Base-by-base conservation (phyloP, 2,797 vertebrate species). In the Sylvia borin region DNA sequence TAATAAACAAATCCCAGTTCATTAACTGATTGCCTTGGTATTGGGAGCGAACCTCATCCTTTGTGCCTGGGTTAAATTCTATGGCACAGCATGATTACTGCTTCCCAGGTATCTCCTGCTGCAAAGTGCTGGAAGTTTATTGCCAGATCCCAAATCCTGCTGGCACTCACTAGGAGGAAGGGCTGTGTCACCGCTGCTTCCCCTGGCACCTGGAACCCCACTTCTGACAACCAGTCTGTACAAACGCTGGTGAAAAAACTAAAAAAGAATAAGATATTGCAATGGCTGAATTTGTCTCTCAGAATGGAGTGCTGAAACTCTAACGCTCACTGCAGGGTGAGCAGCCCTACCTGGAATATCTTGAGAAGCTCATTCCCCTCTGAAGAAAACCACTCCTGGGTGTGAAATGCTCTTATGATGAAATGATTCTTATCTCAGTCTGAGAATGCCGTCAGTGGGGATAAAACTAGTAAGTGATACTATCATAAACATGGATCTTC, bases 41-140 rank as follows among this genome's bases (percentile, higher is more conserved):
- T 17, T 71, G 6, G 4, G 77, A 47, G 10, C 1, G 0, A 21
- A 13, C 71, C 45, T 88, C 7, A 0, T 48, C 13, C 27, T 61
- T 65, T 42, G 51, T 67, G 51, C 24, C 54, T 67, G 4, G 3
- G 62, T 82, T 78, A 32, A 88, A 57, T n/a, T 60, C 36, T 47
- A 6, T 47, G 42, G 42, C 79, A 43, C 27, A 31, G 58, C 9
- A 7, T 55, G 13, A 3, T 40, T 47, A 5, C 42, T 36, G n/a
- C 54, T 95, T 29, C 48, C 48, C 62, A 40, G 57, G 12, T 3
- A 4, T 2, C 45, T 5, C 4, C n/a, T 29, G 71, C 58, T 85
- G 54, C 85, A 48, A 40, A 16, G 32, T 48, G 79, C 60, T 50
- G 2, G 4, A 9, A 20, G 9, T 62, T 62, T 8, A 16, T 6